Base-by-base conservation (phyloP, 2,888 invertebrate genomes). In the Julus scanicus region DNA sequence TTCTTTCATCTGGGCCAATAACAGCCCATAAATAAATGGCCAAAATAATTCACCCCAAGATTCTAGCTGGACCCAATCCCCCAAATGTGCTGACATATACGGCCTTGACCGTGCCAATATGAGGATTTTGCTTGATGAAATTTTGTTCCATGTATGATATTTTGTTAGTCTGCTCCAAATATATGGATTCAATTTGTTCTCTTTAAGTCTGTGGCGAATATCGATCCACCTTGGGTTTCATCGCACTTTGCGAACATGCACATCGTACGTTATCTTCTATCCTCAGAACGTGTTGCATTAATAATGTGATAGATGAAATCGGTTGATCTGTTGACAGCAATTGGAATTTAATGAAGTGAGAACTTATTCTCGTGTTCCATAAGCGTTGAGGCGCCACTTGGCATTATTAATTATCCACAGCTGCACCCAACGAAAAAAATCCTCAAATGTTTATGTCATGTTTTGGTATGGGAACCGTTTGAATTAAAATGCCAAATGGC, bases 191-290 rank as follows among this genome's bases (percentile, higher is more conserved):
- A 71, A 71, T 71, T 71, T 53, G 53, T 53, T 53, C 53, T 29
- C 71, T 71, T 71, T 71, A 71, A 71, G 71, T 71, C 71, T 71
- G 71, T 29, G 71, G 71, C 20, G 29, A 29, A 71, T 71, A 71
- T 71, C 71, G 71, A 71, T 71, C 71, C 71, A 17, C 15, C 13
- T 17, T 20, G 20, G 71, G 20, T 71, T 71, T 71, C 71, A 71
- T 71, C 71, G 71, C 71, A 71, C 29, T 11, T 29, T 6, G 9
- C 8, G 29, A 29, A 71, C 8, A 20, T 20, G 71, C 20, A 71
- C 29, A 11, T 71, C 71, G 29, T 8, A 29, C 11, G 57, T 71
- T 20, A 71, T 20, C 71, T 71, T 29, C 20, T 71, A 71, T 9
- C 71, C 71, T 71, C 29, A 5, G 29, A 71, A 20, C 11, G 9